These are phyloP conservation scores for Neodiprion lecontei DNA, from an alignment of 1,140 invertebrate genomes.

Conservation along the genomic window DNA sequence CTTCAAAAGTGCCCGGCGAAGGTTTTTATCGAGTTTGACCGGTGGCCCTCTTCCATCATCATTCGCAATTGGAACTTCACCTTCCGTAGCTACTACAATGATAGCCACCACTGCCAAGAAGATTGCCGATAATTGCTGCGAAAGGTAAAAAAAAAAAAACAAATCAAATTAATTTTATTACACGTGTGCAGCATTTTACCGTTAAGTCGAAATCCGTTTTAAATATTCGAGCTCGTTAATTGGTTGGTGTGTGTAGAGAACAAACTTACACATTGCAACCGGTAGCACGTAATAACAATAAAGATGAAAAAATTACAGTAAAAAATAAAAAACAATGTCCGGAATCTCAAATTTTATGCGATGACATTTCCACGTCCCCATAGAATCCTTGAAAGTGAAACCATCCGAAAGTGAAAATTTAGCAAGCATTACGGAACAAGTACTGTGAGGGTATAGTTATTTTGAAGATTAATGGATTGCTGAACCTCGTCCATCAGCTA, in stretches of 20 bases:
- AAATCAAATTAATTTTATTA: not conserved
- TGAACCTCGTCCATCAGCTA: not conserved
- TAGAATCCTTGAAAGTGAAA: not conserved
- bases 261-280: no score
- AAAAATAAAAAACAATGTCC: not conserved
- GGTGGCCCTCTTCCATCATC: conserved; percentile 56
- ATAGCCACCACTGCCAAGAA: conserved; percentile 29
- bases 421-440: not conserved
- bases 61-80: conserved; percentile 25
- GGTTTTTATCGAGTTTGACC: conserved; percentile 71
- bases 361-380: not conserved
- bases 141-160: conserved; percentile 5
- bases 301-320: not conserved
- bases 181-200: not conserved
- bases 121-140: conserved; percentile 34
- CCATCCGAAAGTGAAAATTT: not conserved
- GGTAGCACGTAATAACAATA: not conserved
- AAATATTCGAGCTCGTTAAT: no score
- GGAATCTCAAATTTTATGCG: no score
- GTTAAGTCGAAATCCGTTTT: not conserved
- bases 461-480: not conserved
- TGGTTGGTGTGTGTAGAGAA: no score
- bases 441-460: not conserved
- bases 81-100: conserved; percentile 32
- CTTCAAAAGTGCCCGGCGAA: conserved; percentile 73